A percentile compares a stretch with the other conserved stretches of the same genome.
These are phyloP conservation scores for Standfussiana lucernea DNA, from an alignment of 2,888 invertebrate species.

Conservation along the genomic window DNA sequence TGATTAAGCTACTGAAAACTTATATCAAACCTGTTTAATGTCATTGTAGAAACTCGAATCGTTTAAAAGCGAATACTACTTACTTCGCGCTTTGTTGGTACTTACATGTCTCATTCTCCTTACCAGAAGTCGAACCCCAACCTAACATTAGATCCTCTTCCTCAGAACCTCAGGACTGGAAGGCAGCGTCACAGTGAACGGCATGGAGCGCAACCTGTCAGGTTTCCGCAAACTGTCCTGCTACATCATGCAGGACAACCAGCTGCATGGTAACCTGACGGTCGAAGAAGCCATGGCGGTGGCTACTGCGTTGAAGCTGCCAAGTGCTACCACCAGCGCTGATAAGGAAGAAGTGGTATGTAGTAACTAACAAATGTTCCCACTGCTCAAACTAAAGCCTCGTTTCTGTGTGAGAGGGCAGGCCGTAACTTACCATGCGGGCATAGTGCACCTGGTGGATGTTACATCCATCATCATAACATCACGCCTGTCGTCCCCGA, in stretches of 20 bases:
- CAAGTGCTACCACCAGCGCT: conserved; percentile 92
- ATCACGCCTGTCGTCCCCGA: background rate
- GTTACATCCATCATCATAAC: background rate
- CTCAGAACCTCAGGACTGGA: conserved; percentile 94
- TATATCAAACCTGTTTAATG: background rate
- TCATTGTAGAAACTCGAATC: background rate
- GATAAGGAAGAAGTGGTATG: conserved; percentile 96
- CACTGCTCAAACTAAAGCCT: background rate
- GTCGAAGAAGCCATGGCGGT: conserved; percentile 98
- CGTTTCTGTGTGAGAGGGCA: background rate
- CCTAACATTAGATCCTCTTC: conserved; percentile 49
- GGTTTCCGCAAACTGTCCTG: conserved; percentile 97
- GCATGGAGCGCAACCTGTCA: conserved; percentile 95
- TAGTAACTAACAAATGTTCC: background rate
- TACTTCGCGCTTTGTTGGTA: background rate
- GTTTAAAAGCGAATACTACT: background rate
- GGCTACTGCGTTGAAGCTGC: conserved; percentile 97
- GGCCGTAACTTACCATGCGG: background rate
- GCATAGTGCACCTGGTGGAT: background rate
- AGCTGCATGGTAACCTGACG: conserved; percentile 97
- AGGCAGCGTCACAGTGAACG: conserved; percentile 96
- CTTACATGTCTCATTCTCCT: background rate
- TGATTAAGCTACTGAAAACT: background rate
- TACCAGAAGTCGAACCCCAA: background rate
- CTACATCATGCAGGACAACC: conserved; percentile 99